These are phyloP conservation scores for Diaperis boleti DNA, from an alignment of 2,888 invertebrate species.

Conservation along the genomic window DNA sequence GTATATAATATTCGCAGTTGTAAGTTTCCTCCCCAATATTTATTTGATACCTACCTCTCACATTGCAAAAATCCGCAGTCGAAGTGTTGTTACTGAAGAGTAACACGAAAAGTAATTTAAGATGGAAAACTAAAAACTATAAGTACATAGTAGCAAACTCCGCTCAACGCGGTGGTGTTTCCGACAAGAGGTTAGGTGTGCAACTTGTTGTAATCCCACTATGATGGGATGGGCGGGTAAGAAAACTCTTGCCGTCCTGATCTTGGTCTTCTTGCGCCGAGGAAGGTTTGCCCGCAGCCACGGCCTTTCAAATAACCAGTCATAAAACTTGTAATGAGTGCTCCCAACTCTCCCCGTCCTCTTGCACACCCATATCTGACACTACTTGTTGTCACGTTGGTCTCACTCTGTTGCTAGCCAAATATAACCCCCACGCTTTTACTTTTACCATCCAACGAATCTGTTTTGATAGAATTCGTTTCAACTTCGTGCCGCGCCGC, in stretches of 20 bases:
- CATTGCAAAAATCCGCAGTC: too few species aligned
- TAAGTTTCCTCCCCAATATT: too few species aligned
- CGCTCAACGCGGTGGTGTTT: background rate
- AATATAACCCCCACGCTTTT: background rate
- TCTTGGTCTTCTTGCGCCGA: constrained; percentile 48
- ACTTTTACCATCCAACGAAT: constrained; percentile 10
- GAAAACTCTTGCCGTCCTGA: constrained; percentile 35
- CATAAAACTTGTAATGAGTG: constrained; percentile 56
- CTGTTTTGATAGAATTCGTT: constrained; percentile 2
- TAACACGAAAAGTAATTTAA: too few species aligned
- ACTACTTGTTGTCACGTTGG: constrained; percentile 50
- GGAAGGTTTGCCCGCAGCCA: constrained; percentile 49
- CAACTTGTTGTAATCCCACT: constrained; percentile 33
- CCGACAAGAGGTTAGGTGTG: constrained; percentile 21
- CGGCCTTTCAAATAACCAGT: constrained; percentile 55
- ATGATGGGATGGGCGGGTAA: constrained; percentile 28
- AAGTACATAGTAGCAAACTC: background rate
- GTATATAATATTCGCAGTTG: background rate
- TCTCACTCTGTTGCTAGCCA: constrained; percentile 44
- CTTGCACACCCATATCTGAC: constrained; percentile 54
- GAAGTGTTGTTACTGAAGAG: too few species aligned
- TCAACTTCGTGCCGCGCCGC: too few species aligned
- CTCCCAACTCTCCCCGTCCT: constrained; percentile 45
- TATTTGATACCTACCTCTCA: too few species aligned
- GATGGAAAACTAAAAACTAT: too few species aligned